Evolutionary conservation across 2,113 vertebrate species (phyloP), one percentile per base, ranked within the genome.

Genomic region (Tringa solitaria): DNA sequence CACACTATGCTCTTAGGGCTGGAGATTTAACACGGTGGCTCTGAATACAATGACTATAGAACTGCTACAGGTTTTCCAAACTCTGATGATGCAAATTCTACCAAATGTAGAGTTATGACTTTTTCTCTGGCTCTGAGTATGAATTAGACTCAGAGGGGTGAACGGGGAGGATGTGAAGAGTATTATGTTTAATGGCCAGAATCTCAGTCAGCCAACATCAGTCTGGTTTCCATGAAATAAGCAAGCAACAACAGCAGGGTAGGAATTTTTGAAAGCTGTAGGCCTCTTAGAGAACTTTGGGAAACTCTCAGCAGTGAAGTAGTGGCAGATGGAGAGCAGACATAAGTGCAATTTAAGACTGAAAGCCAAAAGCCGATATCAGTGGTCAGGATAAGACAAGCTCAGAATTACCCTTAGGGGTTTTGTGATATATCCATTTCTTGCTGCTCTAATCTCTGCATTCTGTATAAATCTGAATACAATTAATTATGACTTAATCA

Each of bases 301-400:
- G 28, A 48, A 87, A 57, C 41, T 84, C 45, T 87, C 8, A 24
- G 82, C 10, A 65, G 21, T 35, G 43, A 90, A 73, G 18, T 67
- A 87, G 84, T 6, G 8, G 43, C 21, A 82, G 61, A 79, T 35
- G 33, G 53, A 89, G 11, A 28, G 59, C 46, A 94, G 64, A 87
- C 54, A 86, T 14, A 79, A 93, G 70, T 2, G 6, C 48, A 67
- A 90, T 23, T 61, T 37, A 60, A 84, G 27, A 35, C 5, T 76
- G 73, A 96, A 48, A 10, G 22, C 48, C 48, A 83, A 74, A 94
- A 88, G 39, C 32, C 28, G 63, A 3, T 63, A 72, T 39, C 73
- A 78, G 32, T 15, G 21, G 41, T 67, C 53, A 97, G 57, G 77
- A 89, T 77, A 88, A 88, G 84, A 96, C 89, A 93, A 94, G 82